Base-by-base conservation (phyloP, 2,797 vertebrate genomes). In the Bradypodion ventrale region DNA sequence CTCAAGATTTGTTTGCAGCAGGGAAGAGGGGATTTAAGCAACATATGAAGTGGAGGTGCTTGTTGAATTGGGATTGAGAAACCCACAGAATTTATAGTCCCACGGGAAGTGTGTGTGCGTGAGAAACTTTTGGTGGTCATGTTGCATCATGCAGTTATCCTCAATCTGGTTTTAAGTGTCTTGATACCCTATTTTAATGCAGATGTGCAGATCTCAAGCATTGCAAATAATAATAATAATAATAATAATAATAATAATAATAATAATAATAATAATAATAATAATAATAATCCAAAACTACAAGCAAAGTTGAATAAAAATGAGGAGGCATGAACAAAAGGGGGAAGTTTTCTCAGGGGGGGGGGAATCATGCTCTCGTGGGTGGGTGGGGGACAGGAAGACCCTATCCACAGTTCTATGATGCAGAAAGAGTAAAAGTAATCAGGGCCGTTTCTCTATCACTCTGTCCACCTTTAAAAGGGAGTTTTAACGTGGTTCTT, bases 131-230 rank as follows among this genome's bases (percentile, higher is more conserved):
- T 69, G 79, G 72, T 6, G 49, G 70, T 60, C 72, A 80, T 40
- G 16, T 80, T 81, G 63, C n/a, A n/a, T 62, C 83, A 59, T 74
- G 77, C 29, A 21, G 70, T 80, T 80, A 13, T 42, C 69, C 37
- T 80, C 37, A 68, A 68, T 75, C 84, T 70, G 46, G 78, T 85
- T 85, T 60, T 60, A 80, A 66, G 70, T 49, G 29, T 72, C 78
- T 81, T 60, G 72, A 69, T 59, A 44, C 62, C 32, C 66, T 40
- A 2, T 27, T n/a, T 62, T 40, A 69, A 59, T 75, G 72, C n/a
- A 80, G n/a, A 68, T 9, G 62, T 37, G n/a, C 70, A 60, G 10
- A 10, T 46, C 49, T 69, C 27, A 25, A 7, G 77, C 7, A 5
- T 21, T 5, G n/a, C 13, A 32, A 56, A 52, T n/a, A n/a, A n/a